These are phyloP conservation scores for Baryphthengus martii DNA, from an alignment of 2,113 vertebrate species.

Conservation along the genomic window DNA sequence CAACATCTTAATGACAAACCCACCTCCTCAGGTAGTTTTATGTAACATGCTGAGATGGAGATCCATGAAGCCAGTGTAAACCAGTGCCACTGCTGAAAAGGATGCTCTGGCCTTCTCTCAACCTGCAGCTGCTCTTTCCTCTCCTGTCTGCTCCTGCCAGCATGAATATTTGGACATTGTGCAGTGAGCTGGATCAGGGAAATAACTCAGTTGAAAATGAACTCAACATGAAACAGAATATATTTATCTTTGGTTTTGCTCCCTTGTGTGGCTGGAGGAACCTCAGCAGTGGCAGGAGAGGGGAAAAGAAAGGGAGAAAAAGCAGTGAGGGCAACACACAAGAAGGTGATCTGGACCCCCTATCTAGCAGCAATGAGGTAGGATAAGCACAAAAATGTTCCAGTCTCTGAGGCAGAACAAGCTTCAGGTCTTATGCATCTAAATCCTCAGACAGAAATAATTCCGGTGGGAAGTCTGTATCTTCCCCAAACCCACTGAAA, in stretches of 20 bases:
- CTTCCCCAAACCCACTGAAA: background rate
- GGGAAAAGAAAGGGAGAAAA: background rate
- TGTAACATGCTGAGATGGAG: background rate
- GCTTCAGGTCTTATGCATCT: background rate
- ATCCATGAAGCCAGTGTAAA: background rate
- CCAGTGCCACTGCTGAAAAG: background rate
- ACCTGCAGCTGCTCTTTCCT: background rate
- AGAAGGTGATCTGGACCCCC: accelerated
- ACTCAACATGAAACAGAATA: background rate
- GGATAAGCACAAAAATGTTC: background rate
- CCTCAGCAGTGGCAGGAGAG: background rate
- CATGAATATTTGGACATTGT: background rate
- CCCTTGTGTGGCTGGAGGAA: background rate
- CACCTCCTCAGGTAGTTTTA: background rate
- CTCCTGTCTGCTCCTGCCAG: background rate
- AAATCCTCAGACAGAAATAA: background rate
- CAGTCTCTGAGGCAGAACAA: background rate
- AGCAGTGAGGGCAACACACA: background rate
- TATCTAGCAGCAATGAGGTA: background rate
- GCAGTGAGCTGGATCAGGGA: background rate
- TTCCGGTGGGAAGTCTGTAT: accelerated
- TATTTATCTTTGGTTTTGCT: background rate
- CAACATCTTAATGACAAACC: background rate
- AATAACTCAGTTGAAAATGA: background rate
- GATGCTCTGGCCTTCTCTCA: background rate